These are phyloP conservation scores for Polyodon spathula DNA, from an alignment of 2,113 vertebrate species.

Conservation along the genomic window DNA sequence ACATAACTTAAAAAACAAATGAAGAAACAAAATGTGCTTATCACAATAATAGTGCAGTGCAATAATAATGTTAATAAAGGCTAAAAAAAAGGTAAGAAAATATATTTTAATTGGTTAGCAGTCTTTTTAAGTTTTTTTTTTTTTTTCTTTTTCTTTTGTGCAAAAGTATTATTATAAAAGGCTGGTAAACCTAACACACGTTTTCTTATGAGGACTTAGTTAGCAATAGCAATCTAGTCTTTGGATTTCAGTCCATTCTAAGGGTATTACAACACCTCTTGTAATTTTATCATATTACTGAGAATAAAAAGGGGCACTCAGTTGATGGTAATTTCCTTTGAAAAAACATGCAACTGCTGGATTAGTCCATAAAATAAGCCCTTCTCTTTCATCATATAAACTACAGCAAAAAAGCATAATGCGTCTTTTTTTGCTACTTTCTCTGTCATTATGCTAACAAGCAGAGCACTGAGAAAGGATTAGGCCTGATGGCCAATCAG, in stretches of 20 bases:
- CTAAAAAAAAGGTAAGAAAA: too few relatives aligned
- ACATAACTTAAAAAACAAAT: too few relatives aligned
- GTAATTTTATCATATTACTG: conserved; percentile 25
- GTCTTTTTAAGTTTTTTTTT: conserved; percentile 31
- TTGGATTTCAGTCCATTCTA: conserved; percentile 22
- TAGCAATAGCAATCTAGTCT: too few relatives aligned
- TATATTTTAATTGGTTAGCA: too few relatives aligned
- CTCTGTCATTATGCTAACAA: conserved; percentile 72
- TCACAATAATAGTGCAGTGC: too few relatives aligned
- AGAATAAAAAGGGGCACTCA: conserved; percentile 32
- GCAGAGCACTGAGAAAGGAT: conserved; percentile 63
- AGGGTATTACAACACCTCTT: conserved; percentile 27
- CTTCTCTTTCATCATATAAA: conserved; percentile 48
- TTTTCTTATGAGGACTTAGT: too few relatives aligned
- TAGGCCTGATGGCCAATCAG: conserved; percentile 68
- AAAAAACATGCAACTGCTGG: conserved; percentile 33
- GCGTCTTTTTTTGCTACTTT: conserved; percentile 51
- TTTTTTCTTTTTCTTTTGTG: background rate
- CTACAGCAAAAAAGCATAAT: conserved; percentile 41
- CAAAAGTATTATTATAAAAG: background rate
- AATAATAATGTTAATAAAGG: too few relatives aligned
- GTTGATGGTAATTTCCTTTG: conserved; percentile 26
- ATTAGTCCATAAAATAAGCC: conserved; percentile 46
- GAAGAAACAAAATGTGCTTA: too few relatives aligned
- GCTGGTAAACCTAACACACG: too few relatives aligned